Conservation (phyloP, 2,113 vertebrate genomes). For the Podilymbus podiceps region DNA sequence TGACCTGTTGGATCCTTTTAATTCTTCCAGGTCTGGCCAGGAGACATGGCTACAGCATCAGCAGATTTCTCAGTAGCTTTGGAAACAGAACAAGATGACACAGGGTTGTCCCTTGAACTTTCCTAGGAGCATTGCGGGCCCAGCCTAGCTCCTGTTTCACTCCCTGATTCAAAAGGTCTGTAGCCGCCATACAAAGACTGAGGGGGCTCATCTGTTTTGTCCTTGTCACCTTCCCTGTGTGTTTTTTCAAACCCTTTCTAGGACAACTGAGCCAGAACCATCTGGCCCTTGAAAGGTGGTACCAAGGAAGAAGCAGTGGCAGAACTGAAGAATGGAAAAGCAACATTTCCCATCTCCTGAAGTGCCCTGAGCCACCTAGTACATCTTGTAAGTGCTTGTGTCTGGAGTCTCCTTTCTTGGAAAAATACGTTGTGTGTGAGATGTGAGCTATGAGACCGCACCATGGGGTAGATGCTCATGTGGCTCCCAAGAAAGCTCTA, state of each 20-base stretch:
- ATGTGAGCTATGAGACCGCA: background rate
- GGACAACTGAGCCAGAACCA: background rate
- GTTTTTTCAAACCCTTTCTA: background rate
- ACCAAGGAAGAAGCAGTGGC: background rate
- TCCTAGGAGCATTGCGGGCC: background rate
- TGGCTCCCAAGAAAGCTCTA: background rate
- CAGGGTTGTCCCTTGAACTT: background rate
- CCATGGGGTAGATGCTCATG: rapidly evolving
- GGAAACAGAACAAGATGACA: background rate
- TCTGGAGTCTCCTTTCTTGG: background rate
- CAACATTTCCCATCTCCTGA: background rate
- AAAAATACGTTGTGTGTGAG: background rate
- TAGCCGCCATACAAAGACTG: background rate
- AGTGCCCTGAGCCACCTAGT: background rate
- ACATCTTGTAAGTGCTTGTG: background rate
- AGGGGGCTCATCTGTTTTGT: background rate
- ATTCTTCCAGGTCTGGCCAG: background rate
- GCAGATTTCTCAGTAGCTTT: background rate
- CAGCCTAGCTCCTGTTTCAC: background rate
- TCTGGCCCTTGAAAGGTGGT: background rate
- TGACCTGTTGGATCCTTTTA: background rate
- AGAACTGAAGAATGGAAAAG: background rate
- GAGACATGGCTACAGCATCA: background rate
- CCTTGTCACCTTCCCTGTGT: background rate
- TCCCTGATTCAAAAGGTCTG: background rate